These are phyloP conservation scores for Cyrtonyx montezumae DNA, from an alignment of 2,113 vertebrate species.

Conservation along the genomic window DNA sequence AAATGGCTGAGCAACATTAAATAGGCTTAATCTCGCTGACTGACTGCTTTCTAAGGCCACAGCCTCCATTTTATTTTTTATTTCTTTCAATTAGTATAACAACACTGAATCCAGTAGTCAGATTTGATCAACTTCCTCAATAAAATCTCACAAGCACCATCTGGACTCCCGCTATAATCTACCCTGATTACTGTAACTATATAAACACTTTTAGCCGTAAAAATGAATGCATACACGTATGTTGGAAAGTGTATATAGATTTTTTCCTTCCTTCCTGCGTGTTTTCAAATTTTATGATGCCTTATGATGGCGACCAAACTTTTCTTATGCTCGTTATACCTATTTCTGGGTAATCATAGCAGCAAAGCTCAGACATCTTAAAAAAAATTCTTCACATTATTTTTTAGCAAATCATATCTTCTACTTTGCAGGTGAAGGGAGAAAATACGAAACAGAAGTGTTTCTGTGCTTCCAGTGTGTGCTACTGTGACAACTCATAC, in stretches of 20 bases:
- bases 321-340: neutral
- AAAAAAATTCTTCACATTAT: neutral
- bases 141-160: neutral
- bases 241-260: rapidly evolving
- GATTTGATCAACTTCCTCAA: neutral
- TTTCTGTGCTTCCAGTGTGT: neutral
- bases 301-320: neutral
- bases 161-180: neutral
- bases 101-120: neutral
- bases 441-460: neutral
- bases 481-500: neutral
- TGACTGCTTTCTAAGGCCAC: neutral
- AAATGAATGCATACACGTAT: neutral
- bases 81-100: neutral
- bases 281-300: neutral
- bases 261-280: neutral
- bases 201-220: neutral
- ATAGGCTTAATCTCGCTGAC: neutral
- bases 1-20: neutral
- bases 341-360: neutral
- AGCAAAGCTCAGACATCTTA: neutral
- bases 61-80: neutral
- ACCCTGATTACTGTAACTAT: neutral
- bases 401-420: neutral
- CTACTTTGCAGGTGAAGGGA: neutral